Evolutionary conservation across 2,797 vertebrate species (phyloP), one percentile per base, ranked within the genome.

Genomic region (Oceanodroma leucorhoa): DNA sequence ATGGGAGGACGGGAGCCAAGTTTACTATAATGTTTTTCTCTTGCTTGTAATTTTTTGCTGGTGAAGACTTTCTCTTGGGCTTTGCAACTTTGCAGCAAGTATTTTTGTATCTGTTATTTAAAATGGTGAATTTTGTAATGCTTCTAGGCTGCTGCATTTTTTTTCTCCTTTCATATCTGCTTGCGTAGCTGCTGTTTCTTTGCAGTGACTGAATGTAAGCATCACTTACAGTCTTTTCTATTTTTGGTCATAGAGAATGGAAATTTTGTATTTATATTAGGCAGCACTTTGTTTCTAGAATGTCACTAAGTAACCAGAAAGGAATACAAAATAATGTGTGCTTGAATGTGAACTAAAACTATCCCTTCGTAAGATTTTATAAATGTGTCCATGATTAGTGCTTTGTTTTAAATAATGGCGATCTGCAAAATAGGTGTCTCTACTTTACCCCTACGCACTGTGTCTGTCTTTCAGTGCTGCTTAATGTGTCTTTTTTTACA

Each of bases 241-340:
- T 91, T 90, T 95, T 94, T 95, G 88, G 66, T 89, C 50, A 90
- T 46, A 41, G 22, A 79, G 58, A 90, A 40, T 75, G 46, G 27
- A 88, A 84, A 58, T 76, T 95, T 66, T 54, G 14, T 90, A 24
- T 83, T 95, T 92, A 43, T 65, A 32, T 90, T 91, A 88, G 65
- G n/a, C 66, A 88, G 65, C 17, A 41, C 61, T 87, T 86, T 85
- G 78, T 93, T 91, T 90, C 80, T 84, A 3, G 9, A 67, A 69
- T 2, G 11, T 89, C 53, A 78, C 54, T 86, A 79, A 94, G 87
- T 87, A 88, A 86, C 54, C 21, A 69, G 62, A 90, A 94, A 17
- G 22, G 54, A 89, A 54, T 84, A 90, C 40, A 76, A 46, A 71
- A 27, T 93, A 72, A 36, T 41, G 26, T 36, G 32, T 75, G 9